Conservation (phyloP, 2,113 vertebrate species). For the Parotia lawesii region DNA sequence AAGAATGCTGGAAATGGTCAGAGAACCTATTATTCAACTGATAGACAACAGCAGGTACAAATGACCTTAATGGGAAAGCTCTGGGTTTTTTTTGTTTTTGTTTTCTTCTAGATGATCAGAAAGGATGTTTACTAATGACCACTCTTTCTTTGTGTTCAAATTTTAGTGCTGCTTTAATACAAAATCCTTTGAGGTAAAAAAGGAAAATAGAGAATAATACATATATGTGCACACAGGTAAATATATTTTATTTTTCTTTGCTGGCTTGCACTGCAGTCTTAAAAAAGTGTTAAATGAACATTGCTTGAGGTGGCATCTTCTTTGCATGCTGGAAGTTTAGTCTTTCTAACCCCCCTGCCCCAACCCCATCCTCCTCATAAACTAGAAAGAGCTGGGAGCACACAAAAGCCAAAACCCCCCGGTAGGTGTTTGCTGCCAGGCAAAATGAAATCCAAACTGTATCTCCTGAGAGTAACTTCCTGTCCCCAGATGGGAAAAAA, state of each 20-base stretch:
- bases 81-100: not conserved
- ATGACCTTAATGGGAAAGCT: constrained; percentile 73
- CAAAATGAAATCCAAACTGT: not conserved
- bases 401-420: not conserved
- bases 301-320: not conserved
- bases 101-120: constrained; percentile 67
- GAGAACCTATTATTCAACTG: constrained; percentile 35
- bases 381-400: not conserved
- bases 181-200: constrained; percentile 18
- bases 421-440: not conserved
- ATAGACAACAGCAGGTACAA: constrained; percentile 67
- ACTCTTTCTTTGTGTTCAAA: constrained; percentile 12
- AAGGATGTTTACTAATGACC: constrained; percentile 72
- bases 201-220: not conserved
- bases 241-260: constrained; percentile 12
- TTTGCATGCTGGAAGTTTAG: not conserved
- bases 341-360: not conserved
- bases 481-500: not conserved
- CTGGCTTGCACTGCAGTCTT: constrained; percentile 2
- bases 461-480: not conserved
- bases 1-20: constrained; percentile 30
- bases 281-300: not conserved
- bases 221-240: not conserved
- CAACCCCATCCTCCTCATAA: not conserved
- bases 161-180: constrained; percentile 21